Base-by-base conservation (phyloP, 2,797 vertebrate genomes). In the Sciaenops ocellatus region DNA sequence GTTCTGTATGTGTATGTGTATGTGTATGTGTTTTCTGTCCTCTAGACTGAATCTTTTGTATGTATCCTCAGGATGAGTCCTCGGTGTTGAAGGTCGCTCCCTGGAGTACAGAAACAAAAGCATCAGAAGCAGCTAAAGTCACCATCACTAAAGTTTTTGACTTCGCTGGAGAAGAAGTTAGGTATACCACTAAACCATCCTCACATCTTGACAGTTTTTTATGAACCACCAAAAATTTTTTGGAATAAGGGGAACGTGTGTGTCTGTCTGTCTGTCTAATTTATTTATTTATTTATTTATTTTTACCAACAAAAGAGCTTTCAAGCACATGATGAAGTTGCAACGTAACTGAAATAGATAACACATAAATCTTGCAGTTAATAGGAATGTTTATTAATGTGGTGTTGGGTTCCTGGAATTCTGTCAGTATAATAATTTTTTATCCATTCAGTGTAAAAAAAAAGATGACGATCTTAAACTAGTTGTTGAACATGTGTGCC, bases 101-200 rank as follows among this genome's bases (percentile, higher is more conserved):
- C 56, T 28, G 77, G 17, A 88, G 80, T 52, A 73, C 89, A 63
- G 88, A 85, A 66, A 61, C 82, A 8, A 90, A 94, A 84, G 87
- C 93, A 16, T 22, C 91, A 2, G 87, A 89, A 75, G 46, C 86
- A 15, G 90, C 95, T 73, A 98, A 93, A 92, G 93, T 99, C 83
- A 98, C 95, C 72, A 98, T 99, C 88, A 99, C 97, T 30, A 96
- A 97, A 92, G 96, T 98, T 18, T 99, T 98, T 47, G 98, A 99
- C 93, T 99, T 99, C 15, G 98, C 98, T 61, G 98, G 98, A 84
- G 98, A 99, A 90, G 97, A 98, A 90, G 95, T 99, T 56, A 94
- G 96, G 98, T 99, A 93, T 93, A 95, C 78, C 22, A 55, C 51
- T 65, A 15, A 79, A 46, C 24, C 34, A 24, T 22, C 6, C 24